phyloP scores from a whole-genome alignment of 2,113 vertebrate species.

The Eupsittula cactorum region DNA sequence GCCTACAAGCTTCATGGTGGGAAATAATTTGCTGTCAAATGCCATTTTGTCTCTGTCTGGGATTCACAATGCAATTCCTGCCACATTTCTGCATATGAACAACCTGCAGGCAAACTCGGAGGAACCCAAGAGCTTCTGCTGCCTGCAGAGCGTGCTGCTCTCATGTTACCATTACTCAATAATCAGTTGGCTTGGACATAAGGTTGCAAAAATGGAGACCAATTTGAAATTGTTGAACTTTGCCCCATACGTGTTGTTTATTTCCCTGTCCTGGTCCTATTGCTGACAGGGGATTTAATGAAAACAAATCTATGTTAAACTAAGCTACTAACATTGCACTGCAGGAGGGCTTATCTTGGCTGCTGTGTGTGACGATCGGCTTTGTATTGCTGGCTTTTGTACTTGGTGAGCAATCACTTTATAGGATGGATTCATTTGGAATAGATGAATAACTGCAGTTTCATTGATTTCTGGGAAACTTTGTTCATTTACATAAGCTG shows the following conservation, averaged over 20 bases:
- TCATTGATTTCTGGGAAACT: conserved; percentile 2
- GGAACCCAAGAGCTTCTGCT: background rate
- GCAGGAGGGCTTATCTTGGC: background rate
- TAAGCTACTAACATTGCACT: background rate
- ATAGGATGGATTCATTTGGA: background rate
- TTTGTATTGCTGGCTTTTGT: conserved; percentile 7
- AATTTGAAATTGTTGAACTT: conserved; percentile 15
- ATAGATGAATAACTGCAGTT: background rate
- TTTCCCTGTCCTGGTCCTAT: background rate
- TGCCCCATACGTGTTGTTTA: background rate
- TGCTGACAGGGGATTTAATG: background rate
- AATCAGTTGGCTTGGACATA: conserved; percentile 8
- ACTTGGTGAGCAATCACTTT: background rate
- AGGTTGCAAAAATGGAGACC: conserved; percentile 32
- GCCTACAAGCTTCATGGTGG: background rate
- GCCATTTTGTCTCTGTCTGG: background rate
- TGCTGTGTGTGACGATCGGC: background rate
- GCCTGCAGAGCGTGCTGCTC: background rate
- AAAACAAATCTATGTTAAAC: background rate
- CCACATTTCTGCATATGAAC: background rate
- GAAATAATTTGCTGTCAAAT: background rate
- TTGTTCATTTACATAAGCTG: conserved; percentile 15
- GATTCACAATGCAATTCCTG: background rate
- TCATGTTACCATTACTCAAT: background rate
- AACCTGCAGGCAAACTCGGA: background rate